A percentile compares a stretch with the other conserved stretches of the same genome.
Evolutionary conservation across 2,888 invertebrate species (phyloP).

Genomic region (Tineola bisselliella): DNA sequence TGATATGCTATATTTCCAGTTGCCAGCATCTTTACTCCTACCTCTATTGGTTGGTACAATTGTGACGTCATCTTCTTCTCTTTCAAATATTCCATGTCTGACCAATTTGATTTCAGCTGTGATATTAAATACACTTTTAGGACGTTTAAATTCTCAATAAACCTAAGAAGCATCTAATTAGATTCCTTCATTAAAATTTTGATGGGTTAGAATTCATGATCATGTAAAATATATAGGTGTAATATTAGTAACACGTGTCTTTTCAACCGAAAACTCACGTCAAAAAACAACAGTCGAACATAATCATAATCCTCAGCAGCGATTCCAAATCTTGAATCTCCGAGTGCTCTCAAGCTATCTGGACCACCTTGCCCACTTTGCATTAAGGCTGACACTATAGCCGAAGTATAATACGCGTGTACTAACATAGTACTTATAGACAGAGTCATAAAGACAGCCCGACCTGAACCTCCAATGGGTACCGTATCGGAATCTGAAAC

Average conservation of each 20-base stretch:
- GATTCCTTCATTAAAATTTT: too few species aligned
- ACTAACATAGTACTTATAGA: slow-evolving; percentile 49
- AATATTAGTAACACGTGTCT: too few species aligned
- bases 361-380: slow-evolving; percentile 41
- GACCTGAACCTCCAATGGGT: slow-evolving; percentile 39
- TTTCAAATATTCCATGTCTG: slow-evolving; percentile 47
- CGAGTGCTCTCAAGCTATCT: slow-evolving; percentile 33
- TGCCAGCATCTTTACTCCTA: slow-evolving; percentile 35
- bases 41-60: slow-evolving; percentile 36
- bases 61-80: slow-evolving; percentile 39
- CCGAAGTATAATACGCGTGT: slow-evolving; percentile 53
- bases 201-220: too few species aligned
- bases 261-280: slow-evolving; percentile 35
- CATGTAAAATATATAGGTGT: too few species aligned
- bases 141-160: background rate
- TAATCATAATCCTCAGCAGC: slow-evolving; percentile 46
- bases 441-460: slow-evolving; percentile 42
- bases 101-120: slow-evolving; percentile 40
- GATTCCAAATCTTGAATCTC: slow-evolving; percentile 45
- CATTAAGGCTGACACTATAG: slow-evolving; percentile 51
- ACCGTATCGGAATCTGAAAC: slow-evolving; percentile 45
- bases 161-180: slow-evolving; percentile 19
- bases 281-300: slow-evolving; percentile 40
- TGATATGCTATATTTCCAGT: slow-evolving; percentile 45
- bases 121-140: too few species aligned